Evolutionary conservation across 2,797 vertebrate species (phyloP), one percentile per base, ranked within the genome.

Genomic region (Valencia hispanica): DNA sequence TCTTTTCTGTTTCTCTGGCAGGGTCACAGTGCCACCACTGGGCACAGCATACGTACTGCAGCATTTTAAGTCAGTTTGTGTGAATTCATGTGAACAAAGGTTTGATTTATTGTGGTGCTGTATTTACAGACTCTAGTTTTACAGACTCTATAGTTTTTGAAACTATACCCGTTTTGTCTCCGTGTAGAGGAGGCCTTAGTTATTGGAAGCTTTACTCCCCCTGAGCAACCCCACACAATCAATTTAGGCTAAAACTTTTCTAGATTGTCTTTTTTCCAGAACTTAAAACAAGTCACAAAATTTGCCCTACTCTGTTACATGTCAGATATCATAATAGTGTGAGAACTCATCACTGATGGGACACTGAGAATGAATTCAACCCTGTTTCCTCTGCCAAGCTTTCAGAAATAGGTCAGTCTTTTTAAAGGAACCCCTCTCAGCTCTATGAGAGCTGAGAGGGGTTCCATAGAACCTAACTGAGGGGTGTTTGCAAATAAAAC

Each of bases 401-500:
- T 66, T 66, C 43, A 74, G 59, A 61, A 61, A 70, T 86, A 79
- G 85, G 77, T 86, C 83, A 74, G 4, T 78, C 22, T 68, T 59
- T 30, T 59, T 27, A 20, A 55, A 59, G 50, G 72, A 70, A 30
- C 30, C 80, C 72, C 68, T 53, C 50, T 69, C 57, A 63, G 39
- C 18, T 25, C 69, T 27, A 53, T 9, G 5, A 66, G 48, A 73
- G 76, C 39, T 0, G n/a, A n/a, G n/a, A n/a, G n/a, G n/a, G n/a
- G n/a, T n/a, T n/a, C n/a, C n/a, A n/a, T n/a, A n/a, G n/a, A n/a
- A n/a, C n/a, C n/a, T n/a, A n/a, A n/a, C n/a, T n/a, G n/a, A n/a
- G n/a, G 3, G 50, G 51, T 81, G 83, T 88, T 88, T 88, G 75
- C 85, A 89, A 87, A 91, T 79, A 83, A 36, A 0, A 61, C 69